phyloP scores from a whole-genome alignment of 1,140 invertebrate species.

The honey bee (Apis mellifera) region DNA sequence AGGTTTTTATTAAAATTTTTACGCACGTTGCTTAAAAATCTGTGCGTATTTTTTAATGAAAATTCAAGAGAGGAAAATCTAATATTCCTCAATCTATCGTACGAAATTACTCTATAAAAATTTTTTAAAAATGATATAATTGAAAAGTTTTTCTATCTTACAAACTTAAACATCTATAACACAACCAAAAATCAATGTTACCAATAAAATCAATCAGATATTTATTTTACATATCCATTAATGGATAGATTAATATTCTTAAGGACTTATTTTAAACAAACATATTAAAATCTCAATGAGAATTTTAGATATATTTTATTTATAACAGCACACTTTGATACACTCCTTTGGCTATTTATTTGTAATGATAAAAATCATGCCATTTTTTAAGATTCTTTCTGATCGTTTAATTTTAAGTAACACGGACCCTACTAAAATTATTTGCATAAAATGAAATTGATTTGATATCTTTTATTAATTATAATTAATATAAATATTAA shows the following conservation, averaged over 20 bases:
- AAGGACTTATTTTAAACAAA: constrained; percentile 29
- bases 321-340: constrained; percentile 1
- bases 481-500: not conserved
- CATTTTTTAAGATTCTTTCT: not conserved
- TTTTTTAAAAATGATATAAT: not conserved
- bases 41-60: constrained; percentile 17
- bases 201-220: constrained; percentile 21
- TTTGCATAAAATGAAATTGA: not conserved
- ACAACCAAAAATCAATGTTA: constrained; percentile 32
- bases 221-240: constrained; percentile 41
- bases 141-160: constrained; percentile 18
- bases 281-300: constrained; percentile 26
- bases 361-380: constrained; percentile 16
- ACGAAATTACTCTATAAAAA: not conserved
- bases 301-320: constrained; percentile 20
- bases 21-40: not conserved
- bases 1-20: not conserved
- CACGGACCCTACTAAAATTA: constrained; percentile 21
- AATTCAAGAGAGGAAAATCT: not conserved
- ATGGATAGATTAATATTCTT: constrained; percentile 35
- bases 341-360: constrained; percentile 4
- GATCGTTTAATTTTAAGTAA: constrained; percentile 35
- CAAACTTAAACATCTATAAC: constrained; percentile 35
- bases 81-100: not conserved
- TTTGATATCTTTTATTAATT: not conserved